phyloP scores from a whole-genome alignment of 2,797 vertebrate genomes.

The Mus caroli region DNA sequence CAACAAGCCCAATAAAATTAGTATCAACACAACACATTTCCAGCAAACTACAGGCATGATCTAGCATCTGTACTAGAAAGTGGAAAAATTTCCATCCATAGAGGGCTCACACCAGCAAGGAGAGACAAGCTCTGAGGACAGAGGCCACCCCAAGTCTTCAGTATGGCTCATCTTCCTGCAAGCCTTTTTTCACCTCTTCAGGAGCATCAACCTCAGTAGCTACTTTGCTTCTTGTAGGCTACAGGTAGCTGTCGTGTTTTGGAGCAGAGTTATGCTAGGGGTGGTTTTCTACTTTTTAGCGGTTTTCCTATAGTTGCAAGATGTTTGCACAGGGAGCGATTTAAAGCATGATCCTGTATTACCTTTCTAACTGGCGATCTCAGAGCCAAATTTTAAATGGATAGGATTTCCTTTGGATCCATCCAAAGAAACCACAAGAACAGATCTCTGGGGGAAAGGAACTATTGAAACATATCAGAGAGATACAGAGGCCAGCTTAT shows the following conservation, averaged over 20 bases:
- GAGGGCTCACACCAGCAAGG: not conserved
- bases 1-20: not conserved
- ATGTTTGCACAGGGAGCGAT: not conserved
- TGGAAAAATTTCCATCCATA: not conserved
- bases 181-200: not conserved
- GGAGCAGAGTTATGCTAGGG: not conserved
- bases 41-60: not conserved
- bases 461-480: not conserved
- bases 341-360: not conserved
- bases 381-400: not conserved
- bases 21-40: not conserved
- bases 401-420: not conserved
- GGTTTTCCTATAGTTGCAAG: not conserved
- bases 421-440: conserved; percentile 6
- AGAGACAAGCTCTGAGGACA: not conserved
- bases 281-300: not conserved
- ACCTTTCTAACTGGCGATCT: not conserved
- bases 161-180: no score
- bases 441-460: not conserved
- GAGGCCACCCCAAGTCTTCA: not conserved
- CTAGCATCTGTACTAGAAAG: not conserved
- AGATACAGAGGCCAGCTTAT: not conserved
- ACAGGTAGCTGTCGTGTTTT: not conserved
- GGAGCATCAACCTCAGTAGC: not conserved
- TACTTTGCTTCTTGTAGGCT: not conserved